These are phyloP conservation scores for Caenorhabditis becei DNA, from an alignment of 2,888 invertebrate species.

Conservation along the genomic window DNA sequence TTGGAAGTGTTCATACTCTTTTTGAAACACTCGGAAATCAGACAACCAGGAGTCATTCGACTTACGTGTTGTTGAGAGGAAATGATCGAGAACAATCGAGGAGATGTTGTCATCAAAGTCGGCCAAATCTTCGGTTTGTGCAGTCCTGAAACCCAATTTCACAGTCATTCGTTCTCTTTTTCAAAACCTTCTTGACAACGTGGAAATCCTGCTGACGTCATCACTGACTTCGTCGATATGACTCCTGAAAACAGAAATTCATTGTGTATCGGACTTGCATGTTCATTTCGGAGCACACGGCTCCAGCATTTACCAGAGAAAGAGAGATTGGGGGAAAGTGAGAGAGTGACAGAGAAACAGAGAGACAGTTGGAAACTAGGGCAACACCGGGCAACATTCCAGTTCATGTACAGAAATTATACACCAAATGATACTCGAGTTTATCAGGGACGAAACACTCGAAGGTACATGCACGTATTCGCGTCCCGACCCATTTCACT, in stretches of 20 bases:
- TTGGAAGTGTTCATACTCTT: no score
- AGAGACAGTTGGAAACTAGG: slow-evolving; percentile 49
- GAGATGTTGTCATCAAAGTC: slow-evolving; percentile 74
- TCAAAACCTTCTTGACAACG: slow-evolving; percentile 59
- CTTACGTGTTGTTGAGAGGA: slow-evolving; percentile 63
- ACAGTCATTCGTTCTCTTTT: neutral
- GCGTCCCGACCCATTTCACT: neutral
- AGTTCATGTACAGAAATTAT: slow-evolving; percentile 19
- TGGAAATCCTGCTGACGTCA: slow-evolving; percentile 62
- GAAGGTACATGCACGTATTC: slow-evolving; percentile 25
- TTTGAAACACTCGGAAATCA: no score
- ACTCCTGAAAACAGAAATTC: slow-evolving; percentile 42
- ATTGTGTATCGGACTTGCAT: neutral
- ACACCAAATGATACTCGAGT: slow-evolving; percentile 2
- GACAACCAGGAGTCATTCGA: no score
- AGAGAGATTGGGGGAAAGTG: slow-evolving; percentile 12
- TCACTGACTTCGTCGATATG: slow-evolving; percentile 58
- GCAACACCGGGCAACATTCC: slow-evolving; percentile 60
- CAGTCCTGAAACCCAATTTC: slow-evolving; percentile 58
- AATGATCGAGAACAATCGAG: slow-evolving; percentile 72
- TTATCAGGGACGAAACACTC: slow-evolving; percentile 1
- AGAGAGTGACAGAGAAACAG: slow-evolving; percentile 39
- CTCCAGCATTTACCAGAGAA: neutral
- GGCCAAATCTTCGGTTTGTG: slow-evolving; percentile 71
- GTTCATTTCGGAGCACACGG: slow-evolving; percentile 4